A percentile compares a stretch with the other conserved stretches of the same genome.
Evolutionary conservation across 2,888 invertebrate genomes (phyloP).

Genomic region (Phyllotreta striolata): DNA sequence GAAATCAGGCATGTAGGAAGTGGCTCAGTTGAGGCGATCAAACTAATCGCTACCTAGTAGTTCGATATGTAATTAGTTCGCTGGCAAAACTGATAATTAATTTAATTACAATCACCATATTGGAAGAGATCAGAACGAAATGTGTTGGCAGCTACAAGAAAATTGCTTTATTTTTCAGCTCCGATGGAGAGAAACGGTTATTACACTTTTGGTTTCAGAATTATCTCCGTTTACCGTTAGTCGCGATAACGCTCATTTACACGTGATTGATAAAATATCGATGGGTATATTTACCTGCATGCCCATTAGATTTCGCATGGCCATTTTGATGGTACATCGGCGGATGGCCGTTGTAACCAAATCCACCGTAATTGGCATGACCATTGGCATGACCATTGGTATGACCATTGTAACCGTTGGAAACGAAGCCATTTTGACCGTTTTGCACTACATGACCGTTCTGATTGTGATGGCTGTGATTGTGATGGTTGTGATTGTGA

Average conservation of each 20-base stretch:
- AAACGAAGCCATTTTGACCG: conserved; percentile 44
- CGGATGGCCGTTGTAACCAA: conserved; percentile 43
- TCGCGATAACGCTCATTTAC: neutral
- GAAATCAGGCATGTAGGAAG: conserved; percentile 20
- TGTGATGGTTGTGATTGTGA: conserved; percentile 18
- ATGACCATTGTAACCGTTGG: conserved; percentile 47
- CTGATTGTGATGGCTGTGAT: conserved; percentile 18
- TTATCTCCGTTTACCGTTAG: conserved; percentile 2
- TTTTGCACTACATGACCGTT: conserved; percentile 25
- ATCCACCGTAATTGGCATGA: conserved; percentile 24
- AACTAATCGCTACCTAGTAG: conserved; percentile 22
- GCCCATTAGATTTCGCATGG: conserved; percentile 55
- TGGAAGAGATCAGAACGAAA: conserved; percentile 25
- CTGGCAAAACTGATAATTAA: conserved; percentile 35
- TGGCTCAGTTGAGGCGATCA: conserved; percentile 25
- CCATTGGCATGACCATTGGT: conserved; percentile 38
- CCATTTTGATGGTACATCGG: conserved; percentile 46
- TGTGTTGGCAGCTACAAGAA: conserved; percentile 29
- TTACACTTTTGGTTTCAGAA: conserved; percentile 40
- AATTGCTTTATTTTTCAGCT: conserved; percentile 46
- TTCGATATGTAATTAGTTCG: conserved; percentile 28
- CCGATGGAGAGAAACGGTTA: conserved; percentile 45
- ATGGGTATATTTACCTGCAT: conserved; percentile 54
- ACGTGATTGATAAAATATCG: conserved; percentile 30
- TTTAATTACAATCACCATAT: conserved; percentile 33